Evolutionary conservation across 1,140 invertebrate genomes (phyloP).

Genomic region (Oppia nitens): DNA sequence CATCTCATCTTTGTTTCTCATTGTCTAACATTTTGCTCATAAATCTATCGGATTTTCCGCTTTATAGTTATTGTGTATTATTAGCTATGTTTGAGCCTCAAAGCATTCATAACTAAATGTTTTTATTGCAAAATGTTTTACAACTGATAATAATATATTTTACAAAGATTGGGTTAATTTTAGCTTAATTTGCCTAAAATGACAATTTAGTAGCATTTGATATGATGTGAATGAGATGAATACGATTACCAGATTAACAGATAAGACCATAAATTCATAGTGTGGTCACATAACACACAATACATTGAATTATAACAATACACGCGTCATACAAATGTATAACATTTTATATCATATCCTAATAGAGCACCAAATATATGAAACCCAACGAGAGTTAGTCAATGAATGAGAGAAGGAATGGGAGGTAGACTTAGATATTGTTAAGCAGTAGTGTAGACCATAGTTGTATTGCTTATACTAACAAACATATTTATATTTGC

Average conservation of each 20-base stretch:
- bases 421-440: too few relatives aligned
- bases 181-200: neutral
- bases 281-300: neutral
- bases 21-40: neutral
- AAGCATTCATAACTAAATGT: too few relatives aligned
- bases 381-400: neutral
- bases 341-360: too few relatives aligned
- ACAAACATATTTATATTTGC: too few relatives aligned
- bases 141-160: too few relatives aligned
- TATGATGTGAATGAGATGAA: neutral
- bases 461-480: too few relatives aligned
- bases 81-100: too few relatives aligned
- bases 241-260: neutral
- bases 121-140: too few relatives aligned
- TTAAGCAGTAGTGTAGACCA: too few relatives aligned
- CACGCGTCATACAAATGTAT: neutral
- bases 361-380: neutral
- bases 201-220: too few relatives aligned
- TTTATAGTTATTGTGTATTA: neutral
- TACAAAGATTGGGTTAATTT: neutral
- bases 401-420: too few relatives aligned
- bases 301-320: neutral
- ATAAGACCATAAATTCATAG: neutral
- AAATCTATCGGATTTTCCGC: neutral
- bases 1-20: neutral